Base-by-base conservation (phyloP, 2,113 vertebrate species). In the Oncorhynchus mykiss region DNA sequence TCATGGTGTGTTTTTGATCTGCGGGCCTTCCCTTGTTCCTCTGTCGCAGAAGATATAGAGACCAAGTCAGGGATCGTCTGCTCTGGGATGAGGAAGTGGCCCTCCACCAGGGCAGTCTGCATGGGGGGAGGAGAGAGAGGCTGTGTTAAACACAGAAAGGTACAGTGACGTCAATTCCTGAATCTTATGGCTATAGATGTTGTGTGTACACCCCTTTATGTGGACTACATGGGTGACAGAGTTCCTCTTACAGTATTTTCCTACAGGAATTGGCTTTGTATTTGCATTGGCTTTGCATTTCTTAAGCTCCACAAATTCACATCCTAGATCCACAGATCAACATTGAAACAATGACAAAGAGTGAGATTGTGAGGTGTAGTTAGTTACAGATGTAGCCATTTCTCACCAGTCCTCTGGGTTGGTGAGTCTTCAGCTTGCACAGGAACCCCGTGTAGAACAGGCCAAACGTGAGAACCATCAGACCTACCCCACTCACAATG, bases 381-480 rank as follows among this genome's bases (percentile, higher is more conserved):
- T 22, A 62, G 18, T 16, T 62, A 62, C 6, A n/a, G 59, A 62
- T 5, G 16, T 16, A 62, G 59, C 59, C 18, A 16, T 22, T 16
- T 62, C 59, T 62, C n/a, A 24, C 85, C 74, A 88, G 80, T 7
- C 6, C 64, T 76, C 20, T 77, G 6, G 89, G 92, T 22, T 75
- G 72, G 2, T 14, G n/a, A n/a, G 12, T 29, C 51, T 78, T 87
- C 31, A 71, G 25, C 60, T 82, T 90, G 70, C 86, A 86, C 6
- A 92, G 62, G 71, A 86, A 82, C 22, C 92, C 89, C 3, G 79
- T 82, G 72, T 88, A 87, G 34, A 69, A 0, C 54, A 92, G 86
- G 27, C 12, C 29, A 5, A 22, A 25, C 3, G 65, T 1, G 7
- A 48, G 3, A 29, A 22, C 13, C 25, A 69, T 29, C 64, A 91